These are phyloP conservation scores for Rhopalosiphum padi DNA, from an alignment of 1,140 invertebrate genomes.

Conservation along the genomic window DNA sequence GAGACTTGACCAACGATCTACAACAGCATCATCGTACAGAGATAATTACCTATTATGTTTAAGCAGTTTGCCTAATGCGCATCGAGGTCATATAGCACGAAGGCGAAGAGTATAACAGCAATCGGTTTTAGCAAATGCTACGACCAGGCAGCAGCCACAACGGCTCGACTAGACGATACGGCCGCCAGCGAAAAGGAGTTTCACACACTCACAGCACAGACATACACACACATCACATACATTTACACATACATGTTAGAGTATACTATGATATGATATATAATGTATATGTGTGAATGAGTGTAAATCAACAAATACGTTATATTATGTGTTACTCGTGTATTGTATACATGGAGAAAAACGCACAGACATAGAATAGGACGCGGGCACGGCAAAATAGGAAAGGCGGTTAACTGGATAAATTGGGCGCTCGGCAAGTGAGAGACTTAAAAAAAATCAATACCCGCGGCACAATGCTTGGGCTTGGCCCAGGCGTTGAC, in stretches of 20 bases:
- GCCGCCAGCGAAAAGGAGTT: not conserved
- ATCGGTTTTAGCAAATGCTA: not conserved
- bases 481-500: conserved; percentile 40
- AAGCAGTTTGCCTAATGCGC: not conserved
- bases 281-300: not conserved
- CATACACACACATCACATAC: not conserved
- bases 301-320: not conserved
- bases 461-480: conserved; percentile 22
- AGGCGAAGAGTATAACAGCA: not conserved
- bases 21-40: not conserved
- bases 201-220: not conserved
- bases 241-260: not conserved
- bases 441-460: conserved; percentile 45
- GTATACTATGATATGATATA: not conserved
- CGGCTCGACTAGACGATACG: not conserved
- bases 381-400: not conserved
- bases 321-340: not conserved
- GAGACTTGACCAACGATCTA: not conserved
- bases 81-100: not conserved
- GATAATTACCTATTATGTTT: conserved; percentile 28
- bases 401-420: conserved; percentile 10
- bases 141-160: too few relatives aligned
- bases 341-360: not conserved
- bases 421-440: not conserved
- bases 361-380: not conserved